Conservation (phyloP, 2,888 invertebrate species). For the Mythimna loreyi region DNA sequence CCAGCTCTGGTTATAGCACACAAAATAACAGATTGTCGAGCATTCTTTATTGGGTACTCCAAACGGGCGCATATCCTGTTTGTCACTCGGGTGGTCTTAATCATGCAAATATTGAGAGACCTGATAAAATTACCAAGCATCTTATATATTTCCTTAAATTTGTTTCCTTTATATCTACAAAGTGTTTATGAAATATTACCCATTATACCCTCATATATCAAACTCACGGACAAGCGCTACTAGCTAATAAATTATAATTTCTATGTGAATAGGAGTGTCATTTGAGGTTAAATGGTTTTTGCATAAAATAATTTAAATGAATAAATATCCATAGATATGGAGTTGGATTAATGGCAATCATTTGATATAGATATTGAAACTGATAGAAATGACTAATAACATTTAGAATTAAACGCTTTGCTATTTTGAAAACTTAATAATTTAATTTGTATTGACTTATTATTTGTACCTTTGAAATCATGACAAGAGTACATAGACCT, state of each 20-base stretch:
- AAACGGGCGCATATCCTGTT: conserved; percentile 32
- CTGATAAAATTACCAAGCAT: conserved; percentile 13
- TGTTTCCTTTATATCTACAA: conserved; percentile 9
- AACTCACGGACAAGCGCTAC: conserved; percentile 48
- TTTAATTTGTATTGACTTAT: conserved; percentile 25
- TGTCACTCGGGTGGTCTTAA: conserved; percentile 57
- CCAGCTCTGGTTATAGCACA: conserved; percentile 66
- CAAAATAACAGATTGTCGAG: conserved; percentile 63
- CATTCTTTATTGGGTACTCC: conserved; percentile 58
- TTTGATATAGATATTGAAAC: conserved; percentile 48
- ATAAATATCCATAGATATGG: conserved; percentile 31
- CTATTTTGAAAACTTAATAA: conserved; percentile 10
- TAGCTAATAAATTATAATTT: conserved; percentile 54
- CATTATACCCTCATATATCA: conserved; percentile 50
- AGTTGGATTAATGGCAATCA: conserved; percentile 44
- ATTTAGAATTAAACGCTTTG: conserved; percentile 33
- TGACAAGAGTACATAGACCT: neutral
- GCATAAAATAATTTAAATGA: conserved; percentile 44
- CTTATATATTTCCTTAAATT: conserved; percentile 6
- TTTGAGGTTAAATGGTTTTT: conserved; percentile 50
- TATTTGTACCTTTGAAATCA: neutral
- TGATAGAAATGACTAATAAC: conserved; percentile 47
- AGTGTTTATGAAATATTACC: conserved; percentile 34
- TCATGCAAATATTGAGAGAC: conserved; percentile 48
- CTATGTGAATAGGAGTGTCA: conserved; percentile 40